These are phyloP conservation scores for Limnephilus lunatus DNA, from an alignment of 2,888 invertebrate genomes.

Conservation along the genomic window DNA sequence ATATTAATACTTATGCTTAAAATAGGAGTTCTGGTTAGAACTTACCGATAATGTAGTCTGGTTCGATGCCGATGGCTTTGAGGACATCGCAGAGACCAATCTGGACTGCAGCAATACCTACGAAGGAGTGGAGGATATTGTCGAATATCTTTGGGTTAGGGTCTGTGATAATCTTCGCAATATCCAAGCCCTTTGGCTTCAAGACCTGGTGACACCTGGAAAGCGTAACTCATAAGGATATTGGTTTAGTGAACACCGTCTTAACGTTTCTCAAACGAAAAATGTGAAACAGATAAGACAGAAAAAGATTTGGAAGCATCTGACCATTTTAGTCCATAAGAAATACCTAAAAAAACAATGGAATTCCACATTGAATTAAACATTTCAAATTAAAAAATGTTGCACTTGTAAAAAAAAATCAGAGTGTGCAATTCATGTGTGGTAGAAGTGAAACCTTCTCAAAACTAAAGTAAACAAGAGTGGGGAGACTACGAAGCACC, in stretches of 20 bases:
- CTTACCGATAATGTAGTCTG: conserved; percentile 76
- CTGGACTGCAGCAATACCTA: conserved; percentile 86
- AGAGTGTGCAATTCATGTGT: too few relatives aligned
- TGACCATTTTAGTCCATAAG: too few relatives aligned
- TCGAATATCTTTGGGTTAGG: conserved; percentile 81
- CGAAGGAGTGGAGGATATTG: conserved; percentile 84
- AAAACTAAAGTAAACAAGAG: too few relatives aligned
- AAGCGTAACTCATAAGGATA: neutral
- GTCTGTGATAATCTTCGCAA: conserved; percentile 80
- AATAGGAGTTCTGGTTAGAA: neutral
- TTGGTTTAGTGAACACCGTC: too few relatives aligned
- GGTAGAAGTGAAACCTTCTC: too few relatives aligned
- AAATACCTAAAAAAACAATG: too few relatives aligned
- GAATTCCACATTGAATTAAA: too few relatives aligned
- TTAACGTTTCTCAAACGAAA: too few relatives aligned
- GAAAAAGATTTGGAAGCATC: too few relatives aligned
- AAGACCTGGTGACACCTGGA: conserved; percentile 79
- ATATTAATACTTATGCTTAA: neutral
- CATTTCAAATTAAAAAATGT: neutral
- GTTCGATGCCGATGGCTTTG: conserved; percentile 74
- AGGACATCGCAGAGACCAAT: conserved; percentile 77
- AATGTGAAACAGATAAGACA: too few relatives aligned
- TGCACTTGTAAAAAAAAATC: neutral
- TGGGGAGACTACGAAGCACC: too few relatives aligned
- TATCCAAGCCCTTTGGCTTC: conserved; percentile 80